These are phyloP conservation scores for Apamea anceps DNA, from an alignment of 2,888 invertebrate genomes.

Conservation along the genomic window DNA sequence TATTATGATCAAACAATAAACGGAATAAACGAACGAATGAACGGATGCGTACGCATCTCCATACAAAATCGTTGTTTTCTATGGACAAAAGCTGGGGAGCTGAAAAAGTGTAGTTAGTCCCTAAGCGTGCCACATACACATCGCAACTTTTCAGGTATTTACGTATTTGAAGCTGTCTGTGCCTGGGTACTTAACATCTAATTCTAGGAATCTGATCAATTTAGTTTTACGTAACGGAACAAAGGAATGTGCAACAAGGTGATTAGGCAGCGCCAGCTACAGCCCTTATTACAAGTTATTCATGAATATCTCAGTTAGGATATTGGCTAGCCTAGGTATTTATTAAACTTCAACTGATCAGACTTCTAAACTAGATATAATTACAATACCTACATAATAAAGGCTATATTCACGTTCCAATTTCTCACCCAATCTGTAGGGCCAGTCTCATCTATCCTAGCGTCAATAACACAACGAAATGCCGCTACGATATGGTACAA, in stretches of 20 bases:
- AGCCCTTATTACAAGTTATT: background rate
- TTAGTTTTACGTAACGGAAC: background rate
- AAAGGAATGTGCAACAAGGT: background rate
- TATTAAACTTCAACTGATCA: constrained; percentile 12
- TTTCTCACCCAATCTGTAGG: background rate
- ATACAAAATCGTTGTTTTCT: too few species aligned
- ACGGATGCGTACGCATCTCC: too few species aligned
- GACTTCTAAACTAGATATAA: constrained; percentile 4
- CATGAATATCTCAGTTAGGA: background rate
- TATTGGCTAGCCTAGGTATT: background rate
- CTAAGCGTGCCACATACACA: background rate
- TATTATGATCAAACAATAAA: background rate
- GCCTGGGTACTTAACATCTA: background rate
- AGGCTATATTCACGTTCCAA: constrained; percentile 1
- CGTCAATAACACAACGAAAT: background rate
- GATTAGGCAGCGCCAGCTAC: background rate
- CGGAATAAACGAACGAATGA: too few species aligned
- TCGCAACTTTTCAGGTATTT: background rate
- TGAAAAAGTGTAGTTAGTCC: too few species aligned
- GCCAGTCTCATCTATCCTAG: background rate
- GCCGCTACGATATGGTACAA: background rate
- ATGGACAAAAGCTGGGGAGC: too few species aligned
- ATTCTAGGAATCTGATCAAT: constrained; percentile 13
- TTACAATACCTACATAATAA: background rate
- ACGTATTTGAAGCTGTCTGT: constrained; percentile 1